Evolutionary conservation across 2,113 vertebrate genomes (phyloP).

Genomic region (Crotalus viridis): DNA sequence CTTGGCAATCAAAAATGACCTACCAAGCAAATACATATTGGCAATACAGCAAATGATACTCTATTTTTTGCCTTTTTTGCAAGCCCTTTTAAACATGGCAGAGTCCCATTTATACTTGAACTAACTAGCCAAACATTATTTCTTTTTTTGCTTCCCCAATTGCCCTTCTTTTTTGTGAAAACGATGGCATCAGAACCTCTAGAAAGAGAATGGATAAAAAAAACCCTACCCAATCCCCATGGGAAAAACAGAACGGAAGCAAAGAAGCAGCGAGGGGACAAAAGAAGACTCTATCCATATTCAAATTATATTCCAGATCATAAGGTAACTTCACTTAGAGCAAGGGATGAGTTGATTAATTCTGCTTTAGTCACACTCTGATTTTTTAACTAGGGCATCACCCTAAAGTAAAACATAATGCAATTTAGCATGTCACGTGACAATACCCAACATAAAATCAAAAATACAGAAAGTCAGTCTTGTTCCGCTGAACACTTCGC

Average conservation of each 20-base stretch:
- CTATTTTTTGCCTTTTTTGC: not conserved
- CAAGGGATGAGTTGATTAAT: not conserved
- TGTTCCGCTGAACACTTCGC: not conserved
- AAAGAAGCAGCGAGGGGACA: not conserved
- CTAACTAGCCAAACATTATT: not conserved
- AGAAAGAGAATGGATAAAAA: not conserved
- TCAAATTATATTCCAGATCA: not conserved
- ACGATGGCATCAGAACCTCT: not conserved
- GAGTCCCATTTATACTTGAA: not conserved
- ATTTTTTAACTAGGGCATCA: not conserved
- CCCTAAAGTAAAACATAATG: not conserved
- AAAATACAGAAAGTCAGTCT: not conserved
- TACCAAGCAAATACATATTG: not conserved
- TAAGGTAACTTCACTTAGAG: not conserved
- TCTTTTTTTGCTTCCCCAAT: not conserved
- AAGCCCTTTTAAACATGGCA: not conserved
- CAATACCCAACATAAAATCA: not conserved
- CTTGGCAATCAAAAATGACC: not conserved
- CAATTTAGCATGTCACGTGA: not conserved
- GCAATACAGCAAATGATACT: not conserved
- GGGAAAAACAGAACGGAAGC: not conserved
- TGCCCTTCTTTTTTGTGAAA: not conserved
- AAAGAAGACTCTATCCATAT: not conserved
- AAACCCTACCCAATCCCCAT: not conserved
- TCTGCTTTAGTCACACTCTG: not conserved